These are phyloP conservation scores for Nemopilema nomurai DNA, from an alignment of 30 jellyfish, hydroid and myxozoan species.

Conservation along the genomic window DNA sequence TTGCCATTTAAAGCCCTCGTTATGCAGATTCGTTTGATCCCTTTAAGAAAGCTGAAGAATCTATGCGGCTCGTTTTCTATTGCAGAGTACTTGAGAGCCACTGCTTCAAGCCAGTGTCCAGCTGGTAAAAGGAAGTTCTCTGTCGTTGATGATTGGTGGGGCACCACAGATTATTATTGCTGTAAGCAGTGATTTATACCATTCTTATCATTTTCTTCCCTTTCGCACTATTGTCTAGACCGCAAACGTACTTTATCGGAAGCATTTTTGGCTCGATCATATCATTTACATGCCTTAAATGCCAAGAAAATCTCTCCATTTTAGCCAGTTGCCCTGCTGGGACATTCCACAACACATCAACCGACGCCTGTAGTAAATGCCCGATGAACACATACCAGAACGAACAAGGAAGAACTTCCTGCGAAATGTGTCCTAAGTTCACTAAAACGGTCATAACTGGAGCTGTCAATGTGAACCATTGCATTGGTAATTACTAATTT, in stretches of 20 bases:
- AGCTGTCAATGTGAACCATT: constrained; percentile 26
- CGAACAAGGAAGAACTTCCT: constrained; percentile 57
- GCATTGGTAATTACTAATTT: constrained; percentile 49
- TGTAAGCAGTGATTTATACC: constrained; percentile 53
- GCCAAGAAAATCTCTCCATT: not conserved
- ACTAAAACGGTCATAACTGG: constrained; percentile 56
- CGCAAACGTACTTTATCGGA: too few relatives aligned
- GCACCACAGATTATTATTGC: constrained; percentile 54
- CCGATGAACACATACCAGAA: constrained; percentile 70
- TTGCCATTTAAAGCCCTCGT: too few relatives aligned
- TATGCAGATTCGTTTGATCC: too few relatives aligned
- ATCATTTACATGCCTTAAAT: too few relatives aligned
- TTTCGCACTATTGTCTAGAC: not conserved
- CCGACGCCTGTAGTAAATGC: constrained; percentile 57
- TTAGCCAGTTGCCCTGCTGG: constrained; percentile 86
- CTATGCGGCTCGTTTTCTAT: too few relatives aligned
- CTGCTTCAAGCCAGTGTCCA: constrained; percentile 35
- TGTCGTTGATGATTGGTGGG: constrained; percentile 56
- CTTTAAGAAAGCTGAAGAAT: too few relatives aligned
- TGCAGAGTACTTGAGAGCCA: constrained; percentile 11
- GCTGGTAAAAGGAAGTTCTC: constrained; percentile 56
- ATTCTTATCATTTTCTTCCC: not conserved
- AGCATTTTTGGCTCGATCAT: too few relatives aligned
- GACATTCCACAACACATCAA: constrained; percentile 42
- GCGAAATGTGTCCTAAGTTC: constrained; percentile 79